Percentiles rank a stretch among this genome's conserved stretches.
Evolutionary conservation across 2,797 vertebrate species (phyloP).

Genomic region (Xiphophorus birchmanni): DNA sequence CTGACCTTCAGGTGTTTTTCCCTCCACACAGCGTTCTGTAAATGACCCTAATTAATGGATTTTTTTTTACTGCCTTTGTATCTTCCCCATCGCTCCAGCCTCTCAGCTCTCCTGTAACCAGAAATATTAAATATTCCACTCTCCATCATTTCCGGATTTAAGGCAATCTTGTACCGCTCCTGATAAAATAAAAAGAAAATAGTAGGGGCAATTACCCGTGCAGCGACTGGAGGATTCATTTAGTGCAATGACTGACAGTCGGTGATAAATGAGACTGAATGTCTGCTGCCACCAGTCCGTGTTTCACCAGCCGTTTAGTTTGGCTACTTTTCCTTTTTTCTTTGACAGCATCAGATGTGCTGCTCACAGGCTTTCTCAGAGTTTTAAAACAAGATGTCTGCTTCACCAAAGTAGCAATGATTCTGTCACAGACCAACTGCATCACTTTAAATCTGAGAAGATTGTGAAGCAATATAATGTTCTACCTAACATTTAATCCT

Average conservation of each 20-base stretch:
- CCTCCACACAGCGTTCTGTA: slow-evolving; percentile 9
- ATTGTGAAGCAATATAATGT: neutral
- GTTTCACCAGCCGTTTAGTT: slow-evolving; percentile 1
- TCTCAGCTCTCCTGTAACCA: slow-evolving; percentile 41
- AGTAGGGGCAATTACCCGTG: slow-evolving; percentile 62
- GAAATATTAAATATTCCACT: slow-evolving; percentile 71
- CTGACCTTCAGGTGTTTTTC: slow-evolving; percentile 60
- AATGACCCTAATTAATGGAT: slow-evolving; percentile 66
- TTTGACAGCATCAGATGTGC: neutral
- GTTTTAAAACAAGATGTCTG: neutral
- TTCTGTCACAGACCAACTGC: slow-evolving; percentile 14
- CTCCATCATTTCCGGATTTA: slow-evolving; percentile 63
- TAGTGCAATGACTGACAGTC: slow-evolving; percentile 60
- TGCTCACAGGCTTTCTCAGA: neutral
- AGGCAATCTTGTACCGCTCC: slow-evolving; percentile 61
- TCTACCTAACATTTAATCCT: neutral
- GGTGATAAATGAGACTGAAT: slow-evolving; percentile 41
- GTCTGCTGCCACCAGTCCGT: slow-evolving; percentile 17
- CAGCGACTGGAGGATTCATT: slow-evolving; percentile 52
- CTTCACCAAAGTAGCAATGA: neutral
- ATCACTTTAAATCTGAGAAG: neutral
- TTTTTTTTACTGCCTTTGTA: slow-evolving; percentile 44
- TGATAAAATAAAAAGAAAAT: slow-evolving; percentile 43
- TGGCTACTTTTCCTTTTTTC: neutral
- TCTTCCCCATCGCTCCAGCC: slow-evolving; percentile 49